phyloP scores from a whole-genome alignment of 2,797 vertebrate species.

The Oceanodroma leucorhoa region DNA sequence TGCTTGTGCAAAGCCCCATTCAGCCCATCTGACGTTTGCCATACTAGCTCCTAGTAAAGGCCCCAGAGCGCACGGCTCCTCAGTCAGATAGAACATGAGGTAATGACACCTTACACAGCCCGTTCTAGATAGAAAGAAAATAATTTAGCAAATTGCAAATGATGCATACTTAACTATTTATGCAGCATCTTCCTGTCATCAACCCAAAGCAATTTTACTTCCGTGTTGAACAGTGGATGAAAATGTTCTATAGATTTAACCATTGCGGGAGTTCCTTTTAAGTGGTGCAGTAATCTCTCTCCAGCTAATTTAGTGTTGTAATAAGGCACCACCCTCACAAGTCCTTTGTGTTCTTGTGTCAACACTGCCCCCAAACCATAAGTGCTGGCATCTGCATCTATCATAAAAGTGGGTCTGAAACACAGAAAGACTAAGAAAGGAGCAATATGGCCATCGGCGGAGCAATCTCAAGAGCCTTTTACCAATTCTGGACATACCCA shows the following conservation, averaged over 20 bases:
- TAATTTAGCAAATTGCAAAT: conserved; percentile 69
- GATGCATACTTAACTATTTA: conserved; percentile 69
- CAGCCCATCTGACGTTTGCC: neutral
- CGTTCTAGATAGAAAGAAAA: conserved; percentile 63
- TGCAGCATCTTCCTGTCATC: conserved; percentile 70
- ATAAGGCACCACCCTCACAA: conserved; percentile 64
- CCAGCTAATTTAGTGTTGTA: conserved; percentile 65
- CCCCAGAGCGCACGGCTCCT: neutral
- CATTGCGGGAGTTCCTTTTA: conserved; percentile 60
- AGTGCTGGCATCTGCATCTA: conserved; percentile 62
- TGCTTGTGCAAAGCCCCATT: neutral
- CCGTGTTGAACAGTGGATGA: conserved; percentile 59
- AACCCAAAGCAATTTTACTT: conserved; percentile 69
- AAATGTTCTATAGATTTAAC: conserved; percentile 68
- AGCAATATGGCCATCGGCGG: neutral
- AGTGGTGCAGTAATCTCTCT: conserved; percentile 61
- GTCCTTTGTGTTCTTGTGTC: conserved; percentile 68
- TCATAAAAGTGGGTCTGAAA: conserved; percentile 53
- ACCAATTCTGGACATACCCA: neutral
- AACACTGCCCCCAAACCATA: conserved; percentile 71
- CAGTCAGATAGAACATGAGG: neutral
- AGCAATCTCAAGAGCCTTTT: neutral
- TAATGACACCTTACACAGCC: conserved; percentile 57
- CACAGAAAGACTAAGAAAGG: neutral
- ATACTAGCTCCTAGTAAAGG: fast-evolving